phyloP scores from a whole-genome alignment of 2,888 invertebrate genomes.

The Choreutis nemorana region DNA sequence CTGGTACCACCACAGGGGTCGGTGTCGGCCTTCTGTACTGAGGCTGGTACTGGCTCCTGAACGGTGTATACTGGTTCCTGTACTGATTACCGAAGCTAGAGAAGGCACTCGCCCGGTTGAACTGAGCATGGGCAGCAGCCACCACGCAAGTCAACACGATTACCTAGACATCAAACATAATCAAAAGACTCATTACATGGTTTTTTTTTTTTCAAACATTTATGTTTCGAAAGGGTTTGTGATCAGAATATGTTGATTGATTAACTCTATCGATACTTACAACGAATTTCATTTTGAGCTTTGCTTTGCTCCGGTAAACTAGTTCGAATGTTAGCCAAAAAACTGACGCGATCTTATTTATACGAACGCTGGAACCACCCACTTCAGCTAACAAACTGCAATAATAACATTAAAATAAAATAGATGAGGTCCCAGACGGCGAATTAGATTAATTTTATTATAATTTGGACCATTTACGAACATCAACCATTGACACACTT shows the following conservation, averaged over 20 bases:
- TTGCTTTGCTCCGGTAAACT: conserved; percentile 46
- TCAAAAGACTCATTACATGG: conserved; percentile 10
- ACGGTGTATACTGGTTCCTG: conserved; percentile 1
- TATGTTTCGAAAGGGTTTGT: too few relatives aligned
- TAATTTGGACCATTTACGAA: too few relatives aligned
- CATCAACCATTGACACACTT: too few relatives aligned
- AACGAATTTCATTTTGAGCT: conserved; percentile 38
- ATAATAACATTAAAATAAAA: too few relatives aligned
- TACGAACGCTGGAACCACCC: conserved; percentile 35
- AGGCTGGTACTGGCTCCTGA: too few relatives aligned
- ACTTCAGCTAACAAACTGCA: conserved; percentile 41
- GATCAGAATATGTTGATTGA: too few relatives aligned
- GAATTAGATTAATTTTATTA: too few relatives aligned
- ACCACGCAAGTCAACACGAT: conserved; percentile 8
- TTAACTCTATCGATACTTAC: too few relatives aligned
- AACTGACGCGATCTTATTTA: conserved; percentile 50
- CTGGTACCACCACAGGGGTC: not conserved
- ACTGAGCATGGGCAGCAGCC: conserved; percentile 3
- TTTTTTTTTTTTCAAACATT: conserved; percentile 1
- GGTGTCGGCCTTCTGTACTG: too few relatives aligned
- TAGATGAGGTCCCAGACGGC: too few relatives aligned
- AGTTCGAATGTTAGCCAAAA: conserved; percentile 53
- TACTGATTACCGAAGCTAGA: conserved; percentile 5
- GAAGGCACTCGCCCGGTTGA: conserved; percentile 8
- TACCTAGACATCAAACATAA: conserved; percentile 5